Evolutionary conservation across 2,888 invertebrate species (phyloP), one percentile per base, ranked within the genome.

Genomic region (Agrochola macilenta): DNA sequence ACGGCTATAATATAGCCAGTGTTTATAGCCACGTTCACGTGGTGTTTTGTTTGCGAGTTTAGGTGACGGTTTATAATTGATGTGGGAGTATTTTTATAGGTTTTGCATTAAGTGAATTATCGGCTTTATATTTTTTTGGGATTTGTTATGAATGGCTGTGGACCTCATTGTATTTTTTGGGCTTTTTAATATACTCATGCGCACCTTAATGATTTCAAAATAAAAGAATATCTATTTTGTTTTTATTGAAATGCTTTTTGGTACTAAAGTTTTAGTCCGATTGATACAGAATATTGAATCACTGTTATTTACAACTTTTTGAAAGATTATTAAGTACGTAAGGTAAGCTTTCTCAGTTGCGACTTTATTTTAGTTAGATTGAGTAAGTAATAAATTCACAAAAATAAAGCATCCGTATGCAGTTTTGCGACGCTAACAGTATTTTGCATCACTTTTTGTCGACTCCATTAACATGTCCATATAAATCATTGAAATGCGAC

Each of bases 11-110:
- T 74, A 35, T 61, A 65, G 82, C 78, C 78, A 35, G 30, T 69
- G 77, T 78, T 82, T 88, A 80, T 78, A 54, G 57, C n/a, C 54
- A 63, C 35, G 70, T 79, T 84, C 83, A 88, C 83, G 85, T 87
- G 89, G 84, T 88, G 77, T 82, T 85, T 83, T 87, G 74, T 81
- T 78, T 76, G 76, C 64, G 66, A 52, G 70, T 57, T 65, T 54
- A 65, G 69, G 75, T 60, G 78, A 82, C 71, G 68, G 43, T 57
- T 35, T 78, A 82, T 76, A 86, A 79, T 86, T 86, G 68, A 79
- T 86, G 78, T 86, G 86, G 79, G 87, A 79, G 87, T 86, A 68
- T 58, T 60, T 81, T 79, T 79, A 65, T 74, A 75, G 58, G 61
- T 58, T 69, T 70, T 69, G 49, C 23, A 49, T 76, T 20, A 30